These are phyloP conservation scores for Camptogramma bilineatum DNA, from an alignment of 2,888 invertebrate species.

Conservation along the genomic window DNA sequence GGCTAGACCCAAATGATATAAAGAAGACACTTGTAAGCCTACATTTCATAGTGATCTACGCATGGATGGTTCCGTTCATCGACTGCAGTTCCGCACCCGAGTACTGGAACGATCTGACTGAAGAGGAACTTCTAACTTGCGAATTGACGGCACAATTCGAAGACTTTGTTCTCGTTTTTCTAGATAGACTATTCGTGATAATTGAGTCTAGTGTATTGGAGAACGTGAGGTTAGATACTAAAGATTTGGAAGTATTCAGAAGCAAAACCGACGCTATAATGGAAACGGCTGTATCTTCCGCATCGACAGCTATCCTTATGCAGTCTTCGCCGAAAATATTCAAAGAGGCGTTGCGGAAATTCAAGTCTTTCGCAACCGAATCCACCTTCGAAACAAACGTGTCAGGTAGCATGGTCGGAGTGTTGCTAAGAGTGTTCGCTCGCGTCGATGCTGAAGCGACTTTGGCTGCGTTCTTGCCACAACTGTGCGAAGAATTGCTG, in stretches of 20 bases:
- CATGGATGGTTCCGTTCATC: conserved; percentile 92
- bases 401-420: conserved; percentile 92
- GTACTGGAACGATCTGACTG: conserved; percentile 88
- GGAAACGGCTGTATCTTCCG: conserved; percentile 89
- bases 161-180: conserved; percentile 94
- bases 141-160: conserved; percentile 94
- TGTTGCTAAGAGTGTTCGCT: conserved; percentile 88
- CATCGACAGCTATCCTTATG: conserved; percentile 88
- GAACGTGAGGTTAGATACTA: conserved; percentile 87
- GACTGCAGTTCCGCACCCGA: conserved; percentile 93
- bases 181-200: conserved; percentile 90
- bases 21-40: conserved; percentile 91
- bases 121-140: conserved; percentile 91
- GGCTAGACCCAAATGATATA: conserved; percentile 95
- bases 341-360: conserved; percentile 89
- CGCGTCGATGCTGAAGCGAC: conserved; percentile 89
- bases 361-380: conserved; percentile 89
- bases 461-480: conserved; percentile 89
- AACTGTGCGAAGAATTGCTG: conserved; percentile 88
- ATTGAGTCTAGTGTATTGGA: conserved; percentile 90
- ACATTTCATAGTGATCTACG: conserved; percentile 91
- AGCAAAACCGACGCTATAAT: conserved; percentile 90
- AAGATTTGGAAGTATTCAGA: conserved; percentile 84
- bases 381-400: conserved; percentile 93
- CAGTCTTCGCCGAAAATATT: conserved; percentile 89